Evolutionary conservation across 1,140 invertebrate species (phyloP), one percentile per base, ranked within the genome.

Genomic region (Halictus rubicundus): DNA sequence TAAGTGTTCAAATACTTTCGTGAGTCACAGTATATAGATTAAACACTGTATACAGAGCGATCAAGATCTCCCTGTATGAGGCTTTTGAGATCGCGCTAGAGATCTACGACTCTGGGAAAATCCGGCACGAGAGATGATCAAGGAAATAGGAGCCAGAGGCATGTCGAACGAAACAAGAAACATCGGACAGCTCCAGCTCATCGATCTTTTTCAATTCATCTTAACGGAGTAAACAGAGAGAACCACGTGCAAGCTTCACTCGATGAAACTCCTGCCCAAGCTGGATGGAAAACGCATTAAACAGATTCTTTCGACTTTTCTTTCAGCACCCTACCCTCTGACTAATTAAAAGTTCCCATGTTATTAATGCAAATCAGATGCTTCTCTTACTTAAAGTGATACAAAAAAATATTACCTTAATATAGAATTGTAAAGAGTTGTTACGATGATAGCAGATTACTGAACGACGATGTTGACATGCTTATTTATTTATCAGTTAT

Each of bases 81-180:
- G 79, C 21, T 78, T 68, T 21, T 57, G 78, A 82, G 65, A 81
- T 82, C n/a, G n/a, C 46, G 46, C 19, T 27, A 1, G 6, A 16
- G 21, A n/a, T n/a, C n/a, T n/a, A n/a, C n/a, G n/a, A n/a, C 82
- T 81, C 80, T 74, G 71, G 32, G 21, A 39, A 69, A 78, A 81
- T n/a, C 61, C 69, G 75, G 81, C 68, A 72, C 60, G 21, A n/a
- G 25, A 25, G 16, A 54, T 37, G 25, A 63, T 76, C 61, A 63
- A 69, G 69, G 79, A 74, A 70, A 73, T 76, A 64, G 25, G 57
- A 49, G 32, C 23, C 1, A n/a, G n/a, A 37, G 42, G 4, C 5
- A 46, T 12, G n/a, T n/a, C 7, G 21, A 7, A 10, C 39, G 39
- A 9, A 9, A 5, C n/a, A 10, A 52, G 37, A 57, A 42, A 10